phyloP scores from a whole-genome alignment of 2,888 invertebrate genomes.

The Cosmorhoe ocellata region DNA sequence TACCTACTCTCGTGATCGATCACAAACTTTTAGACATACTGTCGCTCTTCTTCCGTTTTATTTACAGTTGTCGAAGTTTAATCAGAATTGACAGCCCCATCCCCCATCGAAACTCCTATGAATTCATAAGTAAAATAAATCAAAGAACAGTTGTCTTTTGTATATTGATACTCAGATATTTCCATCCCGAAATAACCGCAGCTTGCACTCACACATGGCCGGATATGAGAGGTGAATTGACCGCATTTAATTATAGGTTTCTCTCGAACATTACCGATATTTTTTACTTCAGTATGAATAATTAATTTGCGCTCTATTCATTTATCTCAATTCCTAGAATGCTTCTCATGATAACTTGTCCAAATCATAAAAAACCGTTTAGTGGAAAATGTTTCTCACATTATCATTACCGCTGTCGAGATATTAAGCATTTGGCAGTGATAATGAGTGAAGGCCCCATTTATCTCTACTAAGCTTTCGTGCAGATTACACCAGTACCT shows the following conservation, averaged over 20 bases:
- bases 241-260: conserved; percentile 18
- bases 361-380: no score
- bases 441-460: conserved; percentile 8
- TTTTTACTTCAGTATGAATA: background rate
- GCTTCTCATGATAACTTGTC: no score
- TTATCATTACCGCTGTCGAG: no score
- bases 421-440: background rate
- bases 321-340: no score
- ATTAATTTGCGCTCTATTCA: no score
- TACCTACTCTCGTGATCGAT: conserved; percentile 23
- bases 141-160: background rate
- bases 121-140: conserved; percentile 15
- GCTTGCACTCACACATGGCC: conserved; percentile 21
- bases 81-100: conserved; percentile 11
- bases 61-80: conserved; percentile 6
- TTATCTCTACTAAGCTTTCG: conserved; percentile 2
- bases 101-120: conserved; percentile 10
- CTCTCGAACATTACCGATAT: conserved; percentile 1
- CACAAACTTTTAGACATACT: conserved; percentile 23
- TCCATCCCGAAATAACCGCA: conserved; percentile 24
- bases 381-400: no score
- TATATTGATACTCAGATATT: conserved; percentile 18
- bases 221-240: conserved; percentile 28
- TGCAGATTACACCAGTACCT: conserved; percentile 12
- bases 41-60: conserved; percentile 2